Conservation (phyloP, 2,888 invertebrate genomes). For the Chironomus tentans region DNA sequence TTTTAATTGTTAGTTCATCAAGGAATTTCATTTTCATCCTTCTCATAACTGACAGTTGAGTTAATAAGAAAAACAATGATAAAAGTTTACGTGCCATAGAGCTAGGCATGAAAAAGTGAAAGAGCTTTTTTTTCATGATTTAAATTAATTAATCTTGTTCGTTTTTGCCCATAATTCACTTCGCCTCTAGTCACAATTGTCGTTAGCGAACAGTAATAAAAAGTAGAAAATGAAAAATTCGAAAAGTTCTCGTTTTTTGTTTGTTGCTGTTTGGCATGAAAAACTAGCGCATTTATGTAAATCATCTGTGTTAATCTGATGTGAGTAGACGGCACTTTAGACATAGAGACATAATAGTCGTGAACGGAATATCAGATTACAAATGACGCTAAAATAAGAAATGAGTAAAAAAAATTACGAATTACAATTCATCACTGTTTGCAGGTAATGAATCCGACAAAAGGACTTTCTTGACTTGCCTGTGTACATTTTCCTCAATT, state of each 20-base stretch:
- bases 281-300: no score
- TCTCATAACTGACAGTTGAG: no score
- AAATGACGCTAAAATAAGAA: not conserved
- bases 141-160: slow-evolving; percentile 25
- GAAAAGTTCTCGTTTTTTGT: no score
- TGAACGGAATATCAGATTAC: no score
- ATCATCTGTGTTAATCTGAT: no score
- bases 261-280: no score
- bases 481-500: not conserved
- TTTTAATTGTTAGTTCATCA: no score
- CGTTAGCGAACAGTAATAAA: not conserved
- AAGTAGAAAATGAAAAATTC: not conserved
- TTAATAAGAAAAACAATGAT: no score
- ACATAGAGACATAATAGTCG: no score
- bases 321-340: no score
- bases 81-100: no score
- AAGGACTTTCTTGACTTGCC: not conserved
- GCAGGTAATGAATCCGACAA: not conserved
- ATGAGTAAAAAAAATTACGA: not conserved
- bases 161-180: slow-evolving; percentile 17
- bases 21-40: no score
- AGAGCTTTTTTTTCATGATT: slow-evolving; percentile 17
- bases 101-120: not conserved
- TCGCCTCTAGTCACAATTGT: not conserved
- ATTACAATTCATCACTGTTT: slow-evolving; percentile 23